phyloP scores from a whole-genome alignment of 2,888 invertebrate genomes.

The Hyposoter didymator region DNA sequence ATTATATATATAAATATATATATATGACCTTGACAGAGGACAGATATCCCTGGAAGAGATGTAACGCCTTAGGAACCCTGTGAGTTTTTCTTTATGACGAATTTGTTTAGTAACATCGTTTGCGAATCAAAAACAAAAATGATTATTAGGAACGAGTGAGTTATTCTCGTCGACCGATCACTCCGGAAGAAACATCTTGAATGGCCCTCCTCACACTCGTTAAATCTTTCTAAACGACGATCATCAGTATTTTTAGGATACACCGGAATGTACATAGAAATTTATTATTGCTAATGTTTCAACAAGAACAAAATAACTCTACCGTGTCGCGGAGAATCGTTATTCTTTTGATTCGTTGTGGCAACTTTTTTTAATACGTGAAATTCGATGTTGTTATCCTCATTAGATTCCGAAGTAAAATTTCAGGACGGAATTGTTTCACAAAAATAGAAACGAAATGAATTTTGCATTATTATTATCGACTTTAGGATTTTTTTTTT shows the following conservation, averaged over 20 bases:
- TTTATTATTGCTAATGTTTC: conserved; percentile 45
- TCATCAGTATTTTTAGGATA: conserved; percentile 80
- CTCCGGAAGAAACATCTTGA: conserved; percentile 29
- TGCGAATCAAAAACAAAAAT: conserved; percentile 49
- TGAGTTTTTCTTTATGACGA: conserved; percentile 28
- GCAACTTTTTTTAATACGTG: conserved; percentile 12
- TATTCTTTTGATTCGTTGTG: neutral
- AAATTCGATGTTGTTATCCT: conserved; percentile 24
- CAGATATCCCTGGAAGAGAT: conserved; percentile 53
- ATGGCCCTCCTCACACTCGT: conserved; percentile 37
- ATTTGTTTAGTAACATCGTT: conserved; percentile 40
- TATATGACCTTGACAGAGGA: conserved; percentile 45
- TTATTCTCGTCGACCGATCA: conserved; percentile 19
- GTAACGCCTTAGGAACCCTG: conserved; percentile 57
- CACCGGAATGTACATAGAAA: conserved; percentile 75
- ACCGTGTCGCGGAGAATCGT: conserved; percentile 44
- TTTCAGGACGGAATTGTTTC: neutral
- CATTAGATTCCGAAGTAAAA: neutral
- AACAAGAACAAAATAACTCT: conserved; percentile 44
- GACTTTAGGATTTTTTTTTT: conserved; percentile 38
- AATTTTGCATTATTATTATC: conserved; percentile 43
- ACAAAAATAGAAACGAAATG: neutral
- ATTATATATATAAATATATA: conserved; percentile 26
- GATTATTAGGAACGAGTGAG: conserved; percentile 6
- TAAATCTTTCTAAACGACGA: conserved; percentile 61